phyloP scores from a whole-genome alignment of 2,113 vertebrate genomes.

The Tragelaphus strepsiceros region DNA sequence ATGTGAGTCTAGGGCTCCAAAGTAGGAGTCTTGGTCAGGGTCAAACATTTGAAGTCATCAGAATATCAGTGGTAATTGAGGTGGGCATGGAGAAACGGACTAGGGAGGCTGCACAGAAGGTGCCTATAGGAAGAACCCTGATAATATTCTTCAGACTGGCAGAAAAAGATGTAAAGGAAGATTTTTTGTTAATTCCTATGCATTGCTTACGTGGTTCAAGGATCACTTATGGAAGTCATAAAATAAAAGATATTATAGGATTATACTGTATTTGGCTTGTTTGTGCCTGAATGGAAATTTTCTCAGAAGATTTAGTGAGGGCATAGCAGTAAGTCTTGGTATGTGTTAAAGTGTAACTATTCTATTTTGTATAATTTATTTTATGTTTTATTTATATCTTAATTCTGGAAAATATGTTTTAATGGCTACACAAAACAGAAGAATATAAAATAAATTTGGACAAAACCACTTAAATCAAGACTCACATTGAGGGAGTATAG shows the following conservation, averaged over 20 bases:
- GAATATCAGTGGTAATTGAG: neutral
- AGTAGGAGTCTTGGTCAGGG: neutral
- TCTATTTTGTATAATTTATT: constrained; percentile 19
- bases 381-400: constrained; percentile 4
- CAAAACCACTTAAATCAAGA: neutral
- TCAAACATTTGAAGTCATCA: neutral
- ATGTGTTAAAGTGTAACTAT: neutral
- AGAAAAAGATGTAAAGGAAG: neutral
- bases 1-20: neutral
- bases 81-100: neutral
- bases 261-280: neutral
- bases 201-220: neutral
- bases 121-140: too few species aligned
- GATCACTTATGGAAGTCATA: neutral
- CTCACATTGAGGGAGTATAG: neutral
- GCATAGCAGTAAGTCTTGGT: neutral
- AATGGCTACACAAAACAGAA: neutral
- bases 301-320: neutral
- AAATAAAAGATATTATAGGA: neutral
- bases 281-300: neutral
- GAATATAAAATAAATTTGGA: neutral
- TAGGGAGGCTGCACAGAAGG: neutral
- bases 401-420: constrained; percentile 32
- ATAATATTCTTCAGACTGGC: neutral
- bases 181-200: neutral